phyloP scores from a whole-genome alignment of 2,797 vertebrate species.

The Trachurus trachurus region DNA sequence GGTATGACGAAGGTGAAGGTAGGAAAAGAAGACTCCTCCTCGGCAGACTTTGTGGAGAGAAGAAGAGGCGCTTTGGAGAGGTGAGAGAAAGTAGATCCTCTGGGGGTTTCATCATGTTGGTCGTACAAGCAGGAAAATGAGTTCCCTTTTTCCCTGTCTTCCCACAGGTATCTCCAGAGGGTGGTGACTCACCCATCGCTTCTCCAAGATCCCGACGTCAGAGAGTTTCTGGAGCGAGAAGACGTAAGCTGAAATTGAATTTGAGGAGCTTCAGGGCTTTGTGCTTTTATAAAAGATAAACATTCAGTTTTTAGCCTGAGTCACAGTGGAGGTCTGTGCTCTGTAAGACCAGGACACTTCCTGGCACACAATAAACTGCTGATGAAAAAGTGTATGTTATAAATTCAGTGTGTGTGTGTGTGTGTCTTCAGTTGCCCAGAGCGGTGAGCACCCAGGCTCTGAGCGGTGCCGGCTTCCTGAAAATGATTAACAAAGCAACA shows the following conservation, averaged over 20 bases:
- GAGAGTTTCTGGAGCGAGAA: conserved; percentile 98
- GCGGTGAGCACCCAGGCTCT: conserved; percentile 94
- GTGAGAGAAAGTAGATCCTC: conserved; percentile 42
- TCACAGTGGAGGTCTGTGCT: neutral
- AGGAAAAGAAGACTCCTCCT: conserved; percentile 98
- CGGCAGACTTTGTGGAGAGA: conserved; percentile 95
- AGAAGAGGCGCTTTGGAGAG: conserved; percentile 90
- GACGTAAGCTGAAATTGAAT: conserved; percentile 85
- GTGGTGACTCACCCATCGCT: conserved; percentile 94
- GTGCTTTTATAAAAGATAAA: neutral
- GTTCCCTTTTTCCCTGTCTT: neutral
- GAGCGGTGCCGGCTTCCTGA: conserved; percentile 96
- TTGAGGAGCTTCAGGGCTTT: neutral
- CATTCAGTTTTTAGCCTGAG: neutral
- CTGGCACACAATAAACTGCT: neutral
- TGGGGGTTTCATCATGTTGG: neutral
- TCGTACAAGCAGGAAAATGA: neutral
- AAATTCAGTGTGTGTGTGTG: conserved; percentile 4
- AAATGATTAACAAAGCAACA: conserved; percentile 97
- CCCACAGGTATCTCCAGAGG: conserved; percentile 92
- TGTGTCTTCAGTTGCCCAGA: conserved; percentile 90
- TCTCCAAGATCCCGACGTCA: conserved; percentile 95
- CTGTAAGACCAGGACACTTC: neutral
- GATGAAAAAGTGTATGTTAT: neutral
- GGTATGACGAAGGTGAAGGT: conserved; percentile 99